phyloP scores from a whole-genome alignment of 2,888 invertebrate species.

The Halictus quadricinctus region DNA sequence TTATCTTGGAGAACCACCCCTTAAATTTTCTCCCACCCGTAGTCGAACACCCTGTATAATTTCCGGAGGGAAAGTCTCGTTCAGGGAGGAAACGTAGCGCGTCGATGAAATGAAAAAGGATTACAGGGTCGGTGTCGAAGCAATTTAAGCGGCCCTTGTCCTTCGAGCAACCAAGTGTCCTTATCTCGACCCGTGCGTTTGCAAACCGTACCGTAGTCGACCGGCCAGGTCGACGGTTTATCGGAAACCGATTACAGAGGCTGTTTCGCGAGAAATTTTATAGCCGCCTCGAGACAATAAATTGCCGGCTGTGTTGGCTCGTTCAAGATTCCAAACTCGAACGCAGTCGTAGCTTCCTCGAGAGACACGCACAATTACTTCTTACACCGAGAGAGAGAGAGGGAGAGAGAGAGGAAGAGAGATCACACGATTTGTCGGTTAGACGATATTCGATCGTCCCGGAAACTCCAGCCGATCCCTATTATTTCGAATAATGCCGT shows the following conservation, averaged over 20 bases:
- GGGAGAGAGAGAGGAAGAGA: neutral
- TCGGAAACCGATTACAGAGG: constrained; percentile 21
- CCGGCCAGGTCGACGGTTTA: constrained; percentile 9
- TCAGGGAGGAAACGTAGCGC: neutral
- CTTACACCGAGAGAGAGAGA: neutral
- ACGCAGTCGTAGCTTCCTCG: neutral
- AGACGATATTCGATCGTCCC: neutral
- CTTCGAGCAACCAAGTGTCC: constrained; percentile 42
- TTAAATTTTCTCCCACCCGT: no score
- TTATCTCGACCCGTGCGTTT: constrained; percentile 28
- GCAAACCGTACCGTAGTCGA: constrained; percentile 8
- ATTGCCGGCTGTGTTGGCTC: constrained; percentile 1
- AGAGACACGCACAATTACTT: neutral
- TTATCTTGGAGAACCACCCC: no score
- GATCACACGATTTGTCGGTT: neutral
- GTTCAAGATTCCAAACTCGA: neutral
- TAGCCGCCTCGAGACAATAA: constrained; percentile 23
- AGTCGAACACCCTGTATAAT: neutral
- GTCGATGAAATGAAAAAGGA: neutral
- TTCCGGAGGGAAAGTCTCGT: neutral
- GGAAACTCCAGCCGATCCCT: neutral
- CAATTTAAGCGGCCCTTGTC: neutral
- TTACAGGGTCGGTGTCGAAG: neutral
- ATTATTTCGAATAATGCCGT: neutral
- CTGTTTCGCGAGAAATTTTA: constrained; percentile 26